These are phyloP conservation scores for Sturmia bella DNA, from an alignment of 2,888 invertebrate genomes.

Conservation along the genomic window DNA sequence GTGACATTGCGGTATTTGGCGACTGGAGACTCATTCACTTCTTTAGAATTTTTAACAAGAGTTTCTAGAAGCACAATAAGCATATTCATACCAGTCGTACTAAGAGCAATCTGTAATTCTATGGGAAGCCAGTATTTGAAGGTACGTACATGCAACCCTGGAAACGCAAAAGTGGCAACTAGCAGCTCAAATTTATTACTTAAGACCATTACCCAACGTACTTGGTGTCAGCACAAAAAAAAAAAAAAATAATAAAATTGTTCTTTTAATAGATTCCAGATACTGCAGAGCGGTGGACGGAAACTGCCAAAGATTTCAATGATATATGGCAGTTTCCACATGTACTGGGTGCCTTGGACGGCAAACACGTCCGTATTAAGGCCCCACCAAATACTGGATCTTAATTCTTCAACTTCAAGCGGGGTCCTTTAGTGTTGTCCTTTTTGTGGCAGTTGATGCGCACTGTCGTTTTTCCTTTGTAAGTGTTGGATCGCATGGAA, in stretches of 20 bases:
- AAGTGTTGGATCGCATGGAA: constrained; percentile 49
- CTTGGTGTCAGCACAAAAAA: too few relatives aligned
- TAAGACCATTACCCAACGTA: too few relatives aligned
- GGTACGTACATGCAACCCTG: not conserved
- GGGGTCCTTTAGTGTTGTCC: constrained; percentile 45
- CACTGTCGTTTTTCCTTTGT: constrained; percentile 47
- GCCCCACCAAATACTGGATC: not conserved
- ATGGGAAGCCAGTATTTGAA: constrained; percentile 2
- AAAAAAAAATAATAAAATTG: too few relatives aligned
- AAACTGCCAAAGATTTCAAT: constrained; percentile 29
- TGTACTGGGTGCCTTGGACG: too few relatives aligned
- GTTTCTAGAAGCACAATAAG: constrained; percentile 41
- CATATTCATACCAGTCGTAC: constrained; percentile 28
- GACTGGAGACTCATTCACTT: constrained; percentile 33
- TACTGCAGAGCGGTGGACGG: not conserved
- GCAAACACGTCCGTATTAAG: not conserved
- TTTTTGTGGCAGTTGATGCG: constrained; percentile 47
- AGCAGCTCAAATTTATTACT: not conserved
- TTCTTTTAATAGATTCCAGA: constrained; percentile 13
- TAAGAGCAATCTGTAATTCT: constrained; percentile 17
- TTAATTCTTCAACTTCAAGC: not conserved
- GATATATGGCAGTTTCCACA: constrained; percentile 55
- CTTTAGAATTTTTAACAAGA: constrained; percentile 43
- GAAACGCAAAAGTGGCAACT: not conserved
- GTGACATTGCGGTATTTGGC: constrained; percentile 10